Conservation (phyloP, 2,888 invertebrate species). For the Drosophila cognata region DNA sequence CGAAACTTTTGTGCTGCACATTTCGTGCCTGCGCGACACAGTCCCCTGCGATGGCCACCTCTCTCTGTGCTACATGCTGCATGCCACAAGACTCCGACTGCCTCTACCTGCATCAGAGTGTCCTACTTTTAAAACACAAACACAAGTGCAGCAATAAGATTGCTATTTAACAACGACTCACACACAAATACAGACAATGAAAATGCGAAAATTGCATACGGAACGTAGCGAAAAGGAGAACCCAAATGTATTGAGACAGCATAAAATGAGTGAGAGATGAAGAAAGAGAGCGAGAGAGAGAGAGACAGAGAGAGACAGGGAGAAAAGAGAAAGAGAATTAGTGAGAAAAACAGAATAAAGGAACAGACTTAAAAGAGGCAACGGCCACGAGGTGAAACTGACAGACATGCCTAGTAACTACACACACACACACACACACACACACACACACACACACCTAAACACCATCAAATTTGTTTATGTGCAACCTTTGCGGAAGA, state of each 20-base stretch:
- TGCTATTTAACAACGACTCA: constrained; percentile 63
- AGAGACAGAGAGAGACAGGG: constrained; percentile 5
- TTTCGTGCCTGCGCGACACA: constrained; percentile 58
- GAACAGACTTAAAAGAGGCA: constrained; percentile 41
- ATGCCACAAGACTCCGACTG: constrained; percentile 16
- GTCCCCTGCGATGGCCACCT: not conserved
- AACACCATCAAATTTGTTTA: constrained; percentile 9
- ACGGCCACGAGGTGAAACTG: constrained; percentile 38
- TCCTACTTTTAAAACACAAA: constrained; percentile 80
- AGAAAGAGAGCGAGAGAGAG: constrained; percentile 1
- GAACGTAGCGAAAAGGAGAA: constrained; percentile 63
- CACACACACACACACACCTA: constrained; percentile 8
- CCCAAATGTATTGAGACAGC: constrained; percentile 67
- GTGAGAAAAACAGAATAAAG: constrained; percentile 12
- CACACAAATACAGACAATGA: constrained; percentile 44
- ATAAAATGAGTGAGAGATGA: constrained; percentile 7
- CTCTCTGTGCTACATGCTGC: constrained; percentile 1
- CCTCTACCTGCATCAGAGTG: constrained; percentile 73
- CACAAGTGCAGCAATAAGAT: constrained; percentile 66
- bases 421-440: constrained; percentile 22
- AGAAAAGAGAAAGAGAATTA: not conserved
- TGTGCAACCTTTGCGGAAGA: constrained; percentile 20
- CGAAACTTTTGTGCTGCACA: constrained; percentile 79
- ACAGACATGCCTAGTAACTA: constrained; percentile 31
- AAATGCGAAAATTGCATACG: constrained; percentile 73